Base-by-base conservation (phyloP, 2,888 invertebrate species). In the Leucophora obtusa region DNA sequence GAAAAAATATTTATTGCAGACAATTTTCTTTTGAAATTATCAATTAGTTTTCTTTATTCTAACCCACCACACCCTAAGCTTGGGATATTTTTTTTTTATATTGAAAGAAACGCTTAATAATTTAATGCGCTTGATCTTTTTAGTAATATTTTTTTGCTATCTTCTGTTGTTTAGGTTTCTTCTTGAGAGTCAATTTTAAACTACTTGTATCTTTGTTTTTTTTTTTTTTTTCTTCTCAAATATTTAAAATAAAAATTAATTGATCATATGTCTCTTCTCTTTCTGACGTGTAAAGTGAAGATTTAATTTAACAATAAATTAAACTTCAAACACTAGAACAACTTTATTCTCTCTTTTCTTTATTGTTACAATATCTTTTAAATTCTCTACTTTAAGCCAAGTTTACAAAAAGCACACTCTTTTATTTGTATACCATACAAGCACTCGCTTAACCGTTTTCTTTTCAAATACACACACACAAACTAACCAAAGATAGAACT, bases 61-160 rank as follows among this genome's bases (percentile, higher is more conserved):
- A 78, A 71, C 59, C 84, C 86, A 87, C 88, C 87, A 87, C 88
- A 88, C 87, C 88, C 88, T 82, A 83, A 79, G 72, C 47, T 74
- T 68, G 50, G 35, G 9, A 66, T 28, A 6, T 71, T 65, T 70
- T 62, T 71, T 54, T 21, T 18, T 43, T 81, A 50, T 54, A 51
- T 72, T 74, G 65, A 80, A 63, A 78, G 78, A 72, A 81, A 83
- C 74, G 68, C 74, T 83, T 79, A 79, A 72, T 70, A 69, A 75
- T 75, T 65, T 62, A 79, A 69, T 65, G 50, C 43, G 50, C 43
- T 79, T 79, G 43, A 63, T 43, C 24, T 71, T 58, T 47, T 47
- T n/a, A 47, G 43, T 51, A 28, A 35, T 69, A 66, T 72, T 77
- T 54, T 50, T 50, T 47, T 28, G 28, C 38, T 47, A n/a, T 54